Conservation (phyloP, 2,113 vertebrate genomes). For the Malurus alboscapulatus region DNA sequence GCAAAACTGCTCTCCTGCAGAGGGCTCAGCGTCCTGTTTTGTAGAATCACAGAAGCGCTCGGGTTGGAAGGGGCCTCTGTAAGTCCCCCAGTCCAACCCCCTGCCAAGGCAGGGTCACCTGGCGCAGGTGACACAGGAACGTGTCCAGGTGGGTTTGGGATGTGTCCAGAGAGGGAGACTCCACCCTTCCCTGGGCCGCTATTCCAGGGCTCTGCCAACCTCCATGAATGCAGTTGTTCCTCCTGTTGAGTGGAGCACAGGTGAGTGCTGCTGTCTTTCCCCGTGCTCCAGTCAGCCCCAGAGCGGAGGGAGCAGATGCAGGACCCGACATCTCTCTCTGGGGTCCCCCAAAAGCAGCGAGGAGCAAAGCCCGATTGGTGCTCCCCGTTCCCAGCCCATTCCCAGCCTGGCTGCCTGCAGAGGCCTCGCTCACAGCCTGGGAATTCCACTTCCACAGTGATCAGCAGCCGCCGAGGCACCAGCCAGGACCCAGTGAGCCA, state of each 20-base stretch:
- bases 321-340: too few species aligned
- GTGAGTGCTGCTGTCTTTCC: accelerated
- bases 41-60: background rate
- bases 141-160: background rate
- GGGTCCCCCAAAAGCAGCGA: accelerated
- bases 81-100: accelerated
- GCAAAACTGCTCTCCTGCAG: background rate
- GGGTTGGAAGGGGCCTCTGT: too few species aligned
- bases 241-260: background rate
- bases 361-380: accelerated
- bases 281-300: accelerated
- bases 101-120: background rate
- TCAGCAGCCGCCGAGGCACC: background rate
- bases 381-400: accelerated
- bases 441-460: accelerated
- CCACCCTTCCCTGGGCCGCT: background rate
- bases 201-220: background rate
- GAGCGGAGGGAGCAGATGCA: accelerated
- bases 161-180: background rate
- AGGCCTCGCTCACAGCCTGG: background rate
- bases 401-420: accelerated
- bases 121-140: background rate
- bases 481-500: background rate
- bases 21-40: background rate
- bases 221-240: background rate